Conservation (phyloP, 2,113 vertebrate genomes). For the Chionomys nivalis region DNA sequence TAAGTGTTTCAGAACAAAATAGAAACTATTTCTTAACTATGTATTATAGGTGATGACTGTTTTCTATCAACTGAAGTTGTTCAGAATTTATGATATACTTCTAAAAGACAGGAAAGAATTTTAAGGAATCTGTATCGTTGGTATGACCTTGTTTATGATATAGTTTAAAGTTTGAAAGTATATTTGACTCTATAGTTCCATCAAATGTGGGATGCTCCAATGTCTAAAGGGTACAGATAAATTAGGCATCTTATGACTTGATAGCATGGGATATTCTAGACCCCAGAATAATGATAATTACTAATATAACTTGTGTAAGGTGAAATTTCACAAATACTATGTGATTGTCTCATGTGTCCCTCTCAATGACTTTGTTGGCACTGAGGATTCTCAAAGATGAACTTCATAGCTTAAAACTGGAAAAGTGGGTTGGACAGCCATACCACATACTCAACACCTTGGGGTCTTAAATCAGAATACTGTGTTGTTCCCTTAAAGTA, state of each 20-base stretch:
- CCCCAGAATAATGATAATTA: background rate
- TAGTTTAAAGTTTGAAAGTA: conserved; percentile 5
- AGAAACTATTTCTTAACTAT: too few relatives aligned
- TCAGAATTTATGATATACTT: background rate
- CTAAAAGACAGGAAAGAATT: background rate
- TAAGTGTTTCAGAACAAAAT: too few relatives aligned
- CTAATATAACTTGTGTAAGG: background rate
- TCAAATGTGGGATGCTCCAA: background rate
- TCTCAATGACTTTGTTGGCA: background rate
- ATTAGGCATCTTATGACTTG: background rate
- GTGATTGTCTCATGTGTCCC: background rate
- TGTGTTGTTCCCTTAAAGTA: background rate
- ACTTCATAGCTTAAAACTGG: background rate
- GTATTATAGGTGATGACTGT: background rate
- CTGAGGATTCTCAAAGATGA: background rate
- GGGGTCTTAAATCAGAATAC: background rate
- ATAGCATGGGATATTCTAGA: background rate
- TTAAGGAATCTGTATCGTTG: background rate
- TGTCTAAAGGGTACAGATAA: background rate
- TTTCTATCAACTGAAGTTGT: background rate
- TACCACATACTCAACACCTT: background rate
- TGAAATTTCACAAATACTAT: background rate
- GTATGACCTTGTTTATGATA: background rate
- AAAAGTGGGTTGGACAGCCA: background rate
- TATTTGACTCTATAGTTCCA: background rate